A percentile compares a stretch with the other conserved stretches of the same genome.
Evolutionary conservation across 2,113 vertebrate genomes (phyloP).

Genomic region (Zootoca vivipara): DNA sequence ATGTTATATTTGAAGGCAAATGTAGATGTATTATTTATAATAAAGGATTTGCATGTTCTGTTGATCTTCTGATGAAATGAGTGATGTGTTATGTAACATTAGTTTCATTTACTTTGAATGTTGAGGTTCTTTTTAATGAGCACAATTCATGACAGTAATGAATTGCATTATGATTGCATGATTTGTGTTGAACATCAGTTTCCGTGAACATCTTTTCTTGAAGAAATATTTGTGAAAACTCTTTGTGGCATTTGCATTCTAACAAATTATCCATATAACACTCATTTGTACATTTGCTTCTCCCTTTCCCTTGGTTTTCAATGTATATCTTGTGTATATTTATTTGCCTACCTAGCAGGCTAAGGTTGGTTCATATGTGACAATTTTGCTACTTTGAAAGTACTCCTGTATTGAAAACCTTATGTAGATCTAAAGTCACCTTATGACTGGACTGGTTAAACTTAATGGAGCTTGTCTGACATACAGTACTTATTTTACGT

Average conservation of each 20-base stretch:
- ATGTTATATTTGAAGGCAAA: not conserved
- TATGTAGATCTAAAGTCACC: no score
- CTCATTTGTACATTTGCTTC: not conserved
- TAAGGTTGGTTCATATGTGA: not conserved
- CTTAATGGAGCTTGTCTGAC: not conserved
- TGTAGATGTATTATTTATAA: not conserved
- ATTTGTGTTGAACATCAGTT: not conserved
- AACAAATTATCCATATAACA: not conserved
- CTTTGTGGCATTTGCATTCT: not conserved
- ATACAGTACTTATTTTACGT: not conserved
- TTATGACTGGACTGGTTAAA: not conserved
- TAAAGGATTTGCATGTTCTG: not conserved
- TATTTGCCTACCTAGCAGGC: not conserved
- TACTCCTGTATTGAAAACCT: not conserved
- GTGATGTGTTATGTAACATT: not conserved
- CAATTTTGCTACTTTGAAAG: not conserved
- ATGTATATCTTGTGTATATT: not conserved
- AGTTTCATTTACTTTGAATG: not conserved
- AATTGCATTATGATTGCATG: not conserved
- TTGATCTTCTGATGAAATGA: not conserved
- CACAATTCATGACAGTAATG: not conserved
- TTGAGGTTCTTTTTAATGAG: not conserved
- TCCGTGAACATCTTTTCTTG: not conserved
- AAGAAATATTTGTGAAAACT: not conserved
- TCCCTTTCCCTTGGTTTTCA: not conserved